Base-by-base conservation (phyloP, 2,888 invertebrate genomes). In the Ariolimax columbianus region DNA sequence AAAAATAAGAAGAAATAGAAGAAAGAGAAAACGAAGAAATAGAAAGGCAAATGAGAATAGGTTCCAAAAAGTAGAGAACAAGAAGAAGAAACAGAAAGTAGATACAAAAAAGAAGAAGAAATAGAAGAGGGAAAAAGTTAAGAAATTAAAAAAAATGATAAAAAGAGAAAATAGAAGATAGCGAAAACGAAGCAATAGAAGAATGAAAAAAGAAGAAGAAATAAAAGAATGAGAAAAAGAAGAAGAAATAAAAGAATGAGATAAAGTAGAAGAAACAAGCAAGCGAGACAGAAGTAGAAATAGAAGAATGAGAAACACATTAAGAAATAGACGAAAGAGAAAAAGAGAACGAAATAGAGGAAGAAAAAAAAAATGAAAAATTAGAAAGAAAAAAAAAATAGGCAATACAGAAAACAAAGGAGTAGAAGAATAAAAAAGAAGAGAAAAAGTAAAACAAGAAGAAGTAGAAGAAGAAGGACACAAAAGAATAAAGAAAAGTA, bases 151-250 rank as follows among this genome's bases (percentile, higher is more conserved):
- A 30, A 66, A 30, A 66, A 30, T 11, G n/a, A 66, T n/a, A n/a
- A 11, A n/a, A 11, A n/a, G 66, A 66, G 66, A n/a, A 11, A 66
- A 30, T 30, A 30, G 30, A 30, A 66, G 66, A 66, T 11, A 66
- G n/a, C 11, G n/a, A 66, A 30, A 66, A 26, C 0, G 66, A 66
- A 30, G 2, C 17, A 26, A 55, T 11, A 55, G 0, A 23, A 7
- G 33, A 23, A 77, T 19, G n/a, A 14, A 51, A 1, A 47, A n/a
- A 77, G 47, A 77, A n/a, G 51, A 55, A 77, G 51, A 77, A 51
- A 30, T 30, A 77, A 17, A 59, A 59, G 59, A 59, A 59, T 11
- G 4, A 19, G 19, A 59, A 19, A n/a, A 59, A 59, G 11, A 59
- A 59, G 59, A 59, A 59, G 59, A 14, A 19, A n/a, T 17, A 59